These are phyloP conservation scores for Nowickia ferox DNA, from an alignment of 2,888 invertebrate genomes.

Conservation along the genomic window DNA sequence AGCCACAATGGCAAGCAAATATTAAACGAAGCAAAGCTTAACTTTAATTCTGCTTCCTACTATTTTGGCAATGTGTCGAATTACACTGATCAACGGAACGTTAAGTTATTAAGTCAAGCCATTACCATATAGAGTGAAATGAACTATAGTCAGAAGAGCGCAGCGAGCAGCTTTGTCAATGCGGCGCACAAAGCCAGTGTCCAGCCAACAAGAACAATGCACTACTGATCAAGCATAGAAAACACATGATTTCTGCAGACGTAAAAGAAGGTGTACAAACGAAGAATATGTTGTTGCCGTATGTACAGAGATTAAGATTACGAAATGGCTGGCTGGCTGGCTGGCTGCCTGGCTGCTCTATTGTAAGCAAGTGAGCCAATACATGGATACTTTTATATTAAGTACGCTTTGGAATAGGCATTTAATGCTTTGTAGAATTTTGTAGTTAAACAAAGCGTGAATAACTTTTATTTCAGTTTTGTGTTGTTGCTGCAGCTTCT, in stretches of 20 bases:
- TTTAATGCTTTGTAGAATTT: constrained; percentile 65
- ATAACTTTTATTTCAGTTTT: constrained; percentile 71
- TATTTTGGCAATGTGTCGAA: constrained; percentile 73
- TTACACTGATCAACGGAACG: constrained; percentile 75
- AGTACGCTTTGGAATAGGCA: constrained; percentile 58
- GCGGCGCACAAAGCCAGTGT: background rate
- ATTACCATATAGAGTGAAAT: constrained; percentile 67
- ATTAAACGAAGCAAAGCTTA: constrained; percentile 36
- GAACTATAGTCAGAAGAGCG: constrained; percentile 46
- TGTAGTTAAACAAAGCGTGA: constrained; percentile 73
- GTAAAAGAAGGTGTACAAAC: constrained; percentile 44
- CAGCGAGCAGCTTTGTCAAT: constrained; percentile 41
- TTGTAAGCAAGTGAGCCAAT: constrained; percentile 48
- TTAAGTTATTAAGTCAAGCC: constrained; percentile 70
- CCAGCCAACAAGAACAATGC: constrained; percentile 21
- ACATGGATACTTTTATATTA: constrained; percentile 46
- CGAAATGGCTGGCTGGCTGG: too few relatives aligned
- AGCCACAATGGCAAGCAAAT: constrained; percentile 40
- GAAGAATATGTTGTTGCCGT: constrained; percentile 63
- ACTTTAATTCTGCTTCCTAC: constrained; percentile 32
- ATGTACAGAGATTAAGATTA: constrained; percentile 69
- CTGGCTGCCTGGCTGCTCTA: constrained; percentile 12
- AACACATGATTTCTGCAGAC: constrained; percentile 53
- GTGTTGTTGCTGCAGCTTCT: background rate
- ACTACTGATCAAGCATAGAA: constrained; percentile 13